Percentiles rank a stretch among this genome's conserved stretches.
Evolutionary conservation across 1,140 invertebrate species (phyloP).

Genomic region (Brachionus manjavacas): DNA sequence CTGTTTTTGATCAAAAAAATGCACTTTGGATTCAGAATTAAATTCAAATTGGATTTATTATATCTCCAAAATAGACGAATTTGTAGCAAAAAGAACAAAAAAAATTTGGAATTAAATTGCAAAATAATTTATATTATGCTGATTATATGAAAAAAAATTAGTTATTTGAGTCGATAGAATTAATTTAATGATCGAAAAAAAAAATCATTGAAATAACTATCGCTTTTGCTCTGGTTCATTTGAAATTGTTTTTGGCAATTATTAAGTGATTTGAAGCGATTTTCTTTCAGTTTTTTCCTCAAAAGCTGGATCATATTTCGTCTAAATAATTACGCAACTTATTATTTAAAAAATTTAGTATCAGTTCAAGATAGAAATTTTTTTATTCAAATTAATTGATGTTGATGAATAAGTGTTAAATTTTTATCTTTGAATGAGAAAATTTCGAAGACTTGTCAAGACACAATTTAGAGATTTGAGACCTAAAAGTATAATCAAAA

Average conservation of each 20-base stretch:
- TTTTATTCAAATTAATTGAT: too few species aligned
- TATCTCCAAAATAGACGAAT: background rate
- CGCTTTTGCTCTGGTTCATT: background rate
- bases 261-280: background rate
- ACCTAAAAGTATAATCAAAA: background rate
- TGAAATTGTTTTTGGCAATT: background rate
- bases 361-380: background rate
- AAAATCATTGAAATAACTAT: background rate
- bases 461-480: background rate
- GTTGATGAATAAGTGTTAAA: background rate
- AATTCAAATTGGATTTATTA: background rate
- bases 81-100: background rate
- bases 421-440: background rate
- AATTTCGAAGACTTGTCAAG: background rate
- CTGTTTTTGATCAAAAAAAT: background rate
- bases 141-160: conserved; percentile 33
- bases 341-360: background rate
- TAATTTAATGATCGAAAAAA: background rate
- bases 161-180: background rate
- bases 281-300: background rate
- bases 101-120: background rate
- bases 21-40: background rate
- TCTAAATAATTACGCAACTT: background rate
- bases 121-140: background rate
- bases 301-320: background rate